These are phyloP conservation scores for Epinotia bilunana DNA, from an alignment of 2,888 invertebrate genomes.

Conservation along the genomic window DNA sequence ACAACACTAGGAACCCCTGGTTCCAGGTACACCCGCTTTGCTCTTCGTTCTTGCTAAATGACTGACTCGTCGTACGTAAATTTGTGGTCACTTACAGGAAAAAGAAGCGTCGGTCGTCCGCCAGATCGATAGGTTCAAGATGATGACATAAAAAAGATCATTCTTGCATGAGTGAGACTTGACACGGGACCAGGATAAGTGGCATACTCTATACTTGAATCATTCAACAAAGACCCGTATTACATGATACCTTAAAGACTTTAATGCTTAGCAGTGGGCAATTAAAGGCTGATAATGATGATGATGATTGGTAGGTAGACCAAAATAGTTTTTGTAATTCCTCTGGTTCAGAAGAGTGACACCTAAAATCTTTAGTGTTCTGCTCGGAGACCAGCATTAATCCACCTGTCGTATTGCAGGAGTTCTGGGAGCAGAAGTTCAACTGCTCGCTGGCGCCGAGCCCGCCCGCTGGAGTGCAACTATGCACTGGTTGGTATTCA, in stretches of 20 bases:
- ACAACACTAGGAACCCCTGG: conserved; percentile 88
- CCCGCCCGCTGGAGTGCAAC: conserved; percentile 40
- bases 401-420: conserved; percentile 78
- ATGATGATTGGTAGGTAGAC: not conserved
- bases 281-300: not conserved
- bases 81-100: no score
- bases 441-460: conserved; percentile 79
- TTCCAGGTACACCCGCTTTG: conserved; percentile 76
- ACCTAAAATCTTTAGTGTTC: not conserved
- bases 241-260: no score
- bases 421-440: conserved; percentile 91
- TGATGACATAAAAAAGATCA: no score
- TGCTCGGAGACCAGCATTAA: not conserved
- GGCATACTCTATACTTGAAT: no score
- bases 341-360: not conserved
- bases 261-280: no score
- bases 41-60: not conserved
- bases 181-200: no score
- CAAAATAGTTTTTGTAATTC: not conserved
- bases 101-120: no score
- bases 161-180: no score
- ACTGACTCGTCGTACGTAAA: no score
- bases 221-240: no score
- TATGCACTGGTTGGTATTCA: conserved; percentile 53
- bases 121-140: no score